Evolutionary conservation across 2,797 vertebrate species (phyloP), one percentile per base, ranked within the genome.

Genomic region (Sebastes nivosus): DNA sequence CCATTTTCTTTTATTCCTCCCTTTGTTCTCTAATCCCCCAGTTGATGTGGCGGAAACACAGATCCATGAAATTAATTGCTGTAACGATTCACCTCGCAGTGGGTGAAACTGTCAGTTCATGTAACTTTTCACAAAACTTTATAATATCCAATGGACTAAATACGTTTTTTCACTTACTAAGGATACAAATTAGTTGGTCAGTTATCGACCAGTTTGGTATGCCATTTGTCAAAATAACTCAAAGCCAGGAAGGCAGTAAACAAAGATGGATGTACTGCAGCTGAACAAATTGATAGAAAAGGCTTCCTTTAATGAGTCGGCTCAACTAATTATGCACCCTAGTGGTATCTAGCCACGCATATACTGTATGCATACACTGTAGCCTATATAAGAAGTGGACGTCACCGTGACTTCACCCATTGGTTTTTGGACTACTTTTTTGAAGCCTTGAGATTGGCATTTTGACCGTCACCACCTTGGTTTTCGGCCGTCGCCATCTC

Each of bases 41-140:
- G 57, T 74, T 65, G 74, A 87, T 63, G 76, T 83, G 72, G 85
- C 67, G 70, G 86, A 86, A 83, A 89, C 75, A 52, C 20, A 76
- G 73, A 79, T 82, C 30, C 70, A 65, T 88, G 71, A 75, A 84
- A 78, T 87, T 61, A 84, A 88, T 83, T 69, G 79, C 82, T 79
- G 77, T 67, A 55, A 77, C 32, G 22, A 72, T 77, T 85, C 79
- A 80, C 83, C 85, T 86, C 66, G 3, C 74, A 50, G 36, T 13
- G 63, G 72, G 65, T 54, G 61, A 59, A 60, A 78, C 50, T 72
- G 61, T 58, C 69, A 64, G 36, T 20, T 61, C 11, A 14, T 38
- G 55, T 50, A 67, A 80, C 42, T 72, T 83, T 65, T 63, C 12
- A 12, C 50, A 20, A 64, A 87, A 82, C 63, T 68, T 84, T 38